Percentiles rank a stretch among this genome's conserved stretches.
phyloP scores from a whole-genome alignment of 2,113 vertebrate species.

The Microtus oregoni region DNA sequence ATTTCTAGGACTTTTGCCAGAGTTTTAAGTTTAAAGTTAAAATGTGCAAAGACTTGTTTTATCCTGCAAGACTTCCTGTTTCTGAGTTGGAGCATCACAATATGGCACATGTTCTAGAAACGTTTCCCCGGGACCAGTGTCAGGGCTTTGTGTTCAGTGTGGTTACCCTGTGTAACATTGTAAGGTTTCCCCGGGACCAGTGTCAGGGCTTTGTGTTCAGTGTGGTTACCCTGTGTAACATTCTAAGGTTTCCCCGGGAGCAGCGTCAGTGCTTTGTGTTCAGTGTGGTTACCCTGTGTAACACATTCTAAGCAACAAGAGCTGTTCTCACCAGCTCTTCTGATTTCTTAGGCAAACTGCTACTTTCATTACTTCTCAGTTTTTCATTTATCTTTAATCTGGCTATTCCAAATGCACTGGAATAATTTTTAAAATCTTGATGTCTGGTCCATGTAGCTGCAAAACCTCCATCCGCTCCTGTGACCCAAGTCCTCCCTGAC shows the following conservation, averaged over 20 bases:
- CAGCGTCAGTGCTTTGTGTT: too few species aligned
- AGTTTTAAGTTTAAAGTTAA: constrained; percentile 38
- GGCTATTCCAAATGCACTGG: constrained; percentile 83
- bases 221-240: too few species aligned
- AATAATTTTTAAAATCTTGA: constrained; percentile 87
- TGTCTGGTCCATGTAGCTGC: constrained; percentile 88
- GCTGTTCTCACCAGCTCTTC: constrained; percentile 87
- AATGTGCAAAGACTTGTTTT: constrained; percentile 46
- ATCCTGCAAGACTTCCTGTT: constrained; percentile 60
- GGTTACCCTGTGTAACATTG: too few species aligned
- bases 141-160: too few species aligned
- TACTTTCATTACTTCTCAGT: not conserved
- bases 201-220: too few species aligned
- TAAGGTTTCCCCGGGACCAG: constrained; percentile 61
- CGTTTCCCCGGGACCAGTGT: constrained; percentile 61
- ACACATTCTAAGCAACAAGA: constrained; percentile 74
- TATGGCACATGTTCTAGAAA: constrained; percentile 73
- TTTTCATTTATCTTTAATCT: not conserved
- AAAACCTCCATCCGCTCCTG: constrained; percentile 82
- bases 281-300: too few species aligned
- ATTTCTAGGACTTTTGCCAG: constrained; percentile 39
- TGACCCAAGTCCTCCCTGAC: not conserved
- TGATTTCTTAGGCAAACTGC: not conserved
- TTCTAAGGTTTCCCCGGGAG: constrained; percentile 59
- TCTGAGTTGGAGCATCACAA: constrained; percentile 69